Base-by-base conservation (phyloP, 1,140 invertebrate genomes). In the Drosophila teissieri region DNA sequence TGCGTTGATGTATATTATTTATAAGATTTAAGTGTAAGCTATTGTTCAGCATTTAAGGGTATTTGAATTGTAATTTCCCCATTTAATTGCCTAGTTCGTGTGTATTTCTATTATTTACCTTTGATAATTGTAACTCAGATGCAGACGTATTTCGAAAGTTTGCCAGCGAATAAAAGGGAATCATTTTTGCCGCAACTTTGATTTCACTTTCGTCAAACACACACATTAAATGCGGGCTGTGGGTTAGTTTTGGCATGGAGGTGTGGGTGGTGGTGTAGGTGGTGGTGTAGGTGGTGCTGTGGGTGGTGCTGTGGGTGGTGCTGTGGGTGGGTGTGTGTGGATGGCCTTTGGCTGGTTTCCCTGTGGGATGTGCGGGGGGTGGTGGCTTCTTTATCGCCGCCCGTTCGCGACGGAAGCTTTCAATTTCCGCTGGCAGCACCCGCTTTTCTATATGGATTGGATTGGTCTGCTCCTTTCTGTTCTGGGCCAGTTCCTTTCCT, bases 371-470 rank as follows among this genome's bases (percentile, higher is more conserved):
- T 1, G 19, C 19, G 4, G 8, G n/a, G 19, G 15, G 22, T 14
- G 36, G 19, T 53, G 51, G 42, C 34, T 31, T 17, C 24, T 36
- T 39, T 37, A 36, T 36, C 57, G n/a, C 8, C 46, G n/a, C 7
- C 22, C n/a, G 46, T 49, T 51, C 48, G 27, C 48, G 61, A 77
- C 73, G 82, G 73, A 81, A 86, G 78, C 74, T 67, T 78, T 79
- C 78, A 81, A 85, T 85, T 85, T 85, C 78, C 82, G 80, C 56
- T 64, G 77, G 63, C 60, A 74, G 58, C 49, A 31, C 57, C 31
- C 31, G 49, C 27, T 36, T 52, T 57, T 49, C 64, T 48, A 40
- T 49, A 44, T 22, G 37, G 42, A 63, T 63, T 22, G 37, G 42
- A 63, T 63, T 40, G 39, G n/a, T 44, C 27, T 34, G 39, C 37